A percentile compares a stretch with the other conserved stretches of the same genome.
phyloP scores from a whole-genome alignment of 2,113 vertebrate species.

The Poecilia latipinna region DNA sequence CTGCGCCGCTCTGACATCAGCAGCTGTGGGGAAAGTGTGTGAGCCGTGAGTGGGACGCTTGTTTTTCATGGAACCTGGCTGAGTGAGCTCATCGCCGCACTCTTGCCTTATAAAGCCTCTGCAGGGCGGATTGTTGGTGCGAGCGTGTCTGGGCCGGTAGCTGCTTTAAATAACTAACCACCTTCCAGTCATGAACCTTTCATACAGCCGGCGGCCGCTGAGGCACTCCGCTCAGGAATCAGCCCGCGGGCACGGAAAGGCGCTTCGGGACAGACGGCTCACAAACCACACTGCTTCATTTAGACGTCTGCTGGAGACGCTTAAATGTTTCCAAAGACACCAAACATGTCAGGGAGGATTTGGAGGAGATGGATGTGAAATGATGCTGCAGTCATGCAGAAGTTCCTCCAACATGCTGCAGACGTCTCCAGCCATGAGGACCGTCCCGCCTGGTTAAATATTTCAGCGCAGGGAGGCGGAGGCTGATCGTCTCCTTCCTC shows the following conservation, averaged over 20 bases:
- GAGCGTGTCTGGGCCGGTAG: slow-evolving; percentile 29
- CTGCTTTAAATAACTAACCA: slow-evolving; percentile 59
- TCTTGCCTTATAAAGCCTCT: slow-evolving; percentile 57
- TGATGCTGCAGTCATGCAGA: neutral
- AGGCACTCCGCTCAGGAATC: slow-evolving; percentile 21
- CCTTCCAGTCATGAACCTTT: slow-evolving; percentile 48
- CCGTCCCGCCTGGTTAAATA: fast-evolving
- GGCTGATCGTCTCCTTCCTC: neutral
- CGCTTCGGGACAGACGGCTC: slow-evolving; percentile 10
- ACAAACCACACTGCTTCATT: slow-evolving; percentile 13
- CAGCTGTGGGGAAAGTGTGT: slow-evolving; percentile 33
- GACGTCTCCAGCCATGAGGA: neutral
- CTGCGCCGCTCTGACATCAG: slow-evolving; percentile 44
- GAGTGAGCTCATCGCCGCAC: slow-evolving; percentile 49
- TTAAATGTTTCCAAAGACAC: slow-evolving; percentile 1
- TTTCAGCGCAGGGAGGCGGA: neutral
- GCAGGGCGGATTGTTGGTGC: slow-evolving; percentile 17
- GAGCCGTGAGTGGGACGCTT: slow-evolving; percentile 4
- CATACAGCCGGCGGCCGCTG: neutral
- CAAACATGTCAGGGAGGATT: slow-evolving; percentile 11
- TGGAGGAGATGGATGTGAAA: neutral
- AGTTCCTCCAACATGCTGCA: neutral
- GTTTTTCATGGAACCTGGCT: slow-evolving; percentile 5
- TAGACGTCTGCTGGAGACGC: neutral
- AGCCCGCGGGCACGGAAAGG: slow-evolving; percentile 23